phyloP scores from a whole-genome alignment of 2,797 vertebrate genomes.

The Mormyrops boulengeri region DNA sequence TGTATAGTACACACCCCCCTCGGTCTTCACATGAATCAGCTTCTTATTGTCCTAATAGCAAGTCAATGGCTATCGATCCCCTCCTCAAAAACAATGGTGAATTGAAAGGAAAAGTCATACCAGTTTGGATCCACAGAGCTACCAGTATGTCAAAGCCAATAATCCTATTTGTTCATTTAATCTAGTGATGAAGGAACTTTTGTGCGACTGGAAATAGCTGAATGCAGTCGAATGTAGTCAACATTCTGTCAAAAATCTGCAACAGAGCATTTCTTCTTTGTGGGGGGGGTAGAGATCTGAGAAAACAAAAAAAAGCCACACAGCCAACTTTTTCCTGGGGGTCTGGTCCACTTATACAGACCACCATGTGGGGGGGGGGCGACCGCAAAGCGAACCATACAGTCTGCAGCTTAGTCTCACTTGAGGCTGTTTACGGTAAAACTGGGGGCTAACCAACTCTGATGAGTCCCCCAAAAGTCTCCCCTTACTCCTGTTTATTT shows the following conservation, averaged over 20 bases:
- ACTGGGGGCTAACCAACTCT: not conserved
- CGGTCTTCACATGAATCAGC: slow-evolving; percentile 57
- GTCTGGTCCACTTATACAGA: not conserved
- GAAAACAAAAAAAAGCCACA: not conserved
- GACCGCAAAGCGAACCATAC: not conserved
- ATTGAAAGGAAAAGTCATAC: slow-evolving; percentile 70
- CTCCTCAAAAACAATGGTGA: slow-evolving; percentile 62
- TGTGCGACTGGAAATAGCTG: slow-evolving; percentile 58
- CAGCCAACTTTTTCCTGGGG: not conserved
- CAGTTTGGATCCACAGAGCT: slow-evolving; percentile 64
- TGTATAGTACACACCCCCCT: slow-evolving; percentile 38
- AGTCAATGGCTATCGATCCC: slow-evolving; percentile 69
- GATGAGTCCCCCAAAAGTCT: not conserved
- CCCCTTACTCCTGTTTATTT: not conserved
- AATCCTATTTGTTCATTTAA: slow-evolving; percentile 69
- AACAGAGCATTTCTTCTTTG: slow-evolving; percentile 18
- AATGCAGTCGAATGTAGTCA: slow-evolving; percentile 43
- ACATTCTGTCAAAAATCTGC: slow-evolving; percentile 7
- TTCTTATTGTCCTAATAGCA: slow-evolving; percentile 67
- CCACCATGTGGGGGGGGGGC: not conserved
- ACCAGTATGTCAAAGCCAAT: slow-evolving; percentile 70
- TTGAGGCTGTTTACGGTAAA: not conserved
- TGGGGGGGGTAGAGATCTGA: not conserved
- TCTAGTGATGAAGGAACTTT: slow-evolving; percentile 71
- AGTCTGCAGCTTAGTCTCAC: not conserved